Percentiles rank a stretch among this genome's conserved stretches.
Conservation (phyloP, 2,113 vertebrate genomes). For the Xerus inauris region DNA sequence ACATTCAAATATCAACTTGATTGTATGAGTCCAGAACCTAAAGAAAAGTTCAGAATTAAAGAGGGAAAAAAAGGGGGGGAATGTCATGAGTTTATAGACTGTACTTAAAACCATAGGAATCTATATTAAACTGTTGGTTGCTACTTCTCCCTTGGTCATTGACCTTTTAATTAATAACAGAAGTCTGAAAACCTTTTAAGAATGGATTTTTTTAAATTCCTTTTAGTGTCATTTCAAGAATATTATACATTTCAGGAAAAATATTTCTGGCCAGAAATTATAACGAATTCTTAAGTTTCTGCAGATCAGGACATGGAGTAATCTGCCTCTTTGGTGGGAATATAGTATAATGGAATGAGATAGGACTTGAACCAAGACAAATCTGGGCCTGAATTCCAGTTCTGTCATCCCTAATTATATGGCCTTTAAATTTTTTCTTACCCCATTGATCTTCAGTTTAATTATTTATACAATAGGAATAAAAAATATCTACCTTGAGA, state of each 20-base stretch:
- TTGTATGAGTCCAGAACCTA: neutral
- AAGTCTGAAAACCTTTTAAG: constrained; percentile 21
- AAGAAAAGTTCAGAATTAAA: neutral
- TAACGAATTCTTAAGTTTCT: neutral
- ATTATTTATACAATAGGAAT: constrained; percentile 8
- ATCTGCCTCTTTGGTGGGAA: neutral
- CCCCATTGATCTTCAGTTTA: neutral
- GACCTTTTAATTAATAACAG: neutral
- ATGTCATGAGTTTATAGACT: neutral
- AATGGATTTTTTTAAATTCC: neutral
- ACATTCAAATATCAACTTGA: neutral
- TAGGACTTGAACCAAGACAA: neutral
- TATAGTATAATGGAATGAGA: neutral
- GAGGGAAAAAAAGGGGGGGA: neutral
- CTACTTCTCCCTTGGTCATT: neutral
- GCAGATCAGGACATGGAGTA: neutral
- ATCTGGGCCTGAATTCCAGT: neutral
- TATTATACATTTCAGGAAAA: neutral
- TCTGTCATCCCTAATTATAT: neutral
- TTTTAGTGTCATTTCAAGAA: neutral
- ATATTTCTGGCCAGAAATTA: neutral
- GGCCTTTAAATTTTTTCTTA: neutral
- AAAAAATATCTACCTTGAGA: neutral
- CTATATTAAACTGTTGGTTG: neutral
- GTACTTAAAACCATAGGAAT: neutral